Evolutionary conservation across 1,140 invertebrate species (phyloP), one percentile per base, ranked within the genome.

Genomic region (Helicoverpa armigera): DNA sequence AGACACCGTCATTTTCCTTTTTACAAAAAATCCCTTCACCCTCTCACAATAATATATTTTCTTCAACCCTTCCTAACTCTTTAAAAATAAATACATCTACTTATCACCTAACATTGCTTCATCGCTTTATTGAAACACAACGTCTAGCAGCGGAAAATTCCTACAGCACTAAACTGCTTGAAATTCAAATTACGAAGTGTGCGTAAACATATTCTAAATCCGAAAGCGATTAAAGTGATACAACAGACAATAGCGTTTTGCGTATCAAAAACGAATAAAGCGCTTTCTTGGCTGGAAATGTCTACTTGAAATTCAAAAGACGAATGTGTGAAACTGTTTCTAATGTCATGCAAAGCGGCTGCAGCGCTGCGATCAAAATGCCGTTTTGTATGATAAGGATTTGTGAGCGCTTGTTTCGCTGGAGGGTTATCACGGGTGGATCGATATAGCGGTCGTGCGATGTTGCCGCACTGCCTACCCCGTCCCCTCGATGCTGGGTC

Each of bases 371-470:
- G 23, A 10, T 51, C 29, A 29, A 16, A n/a, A 16, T 5, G 63
- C 13, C 70, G 84, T 80, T 79, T 83, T 83, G 70, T 18, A 11
- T 2, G 60, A 12, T 5, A 11, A 43, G 60, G 81, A 61, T n/a
- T 54, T 76, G 1, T 7, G 60, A 82, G 82, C 80, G 69, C 12
- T 83, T 31, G 7, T 83, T 83, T 80, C 84, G 88, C 83, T 88
- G 18, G n/a, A 61, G 31, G 51, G 31, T 18, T 56, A 16, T 74
- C 60, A 43, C 35, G 35, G 77, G n/a, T 65, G 81, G 90, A 92
- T 92, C 90, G 88, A 92, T 91, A 92, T 61, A 78, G 87, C 87
- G 85, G 84, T 80, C 81, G 84, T 83, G 90, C 90, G 87, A 81
- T 83, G 88, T 88, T 90, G 89, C 88, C 89, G 82, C 84, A 82